Evolutionary conservation across 1,140 invertebrate genomes (phyloP).

Genomic region (Orussus abietinus): DNA sequence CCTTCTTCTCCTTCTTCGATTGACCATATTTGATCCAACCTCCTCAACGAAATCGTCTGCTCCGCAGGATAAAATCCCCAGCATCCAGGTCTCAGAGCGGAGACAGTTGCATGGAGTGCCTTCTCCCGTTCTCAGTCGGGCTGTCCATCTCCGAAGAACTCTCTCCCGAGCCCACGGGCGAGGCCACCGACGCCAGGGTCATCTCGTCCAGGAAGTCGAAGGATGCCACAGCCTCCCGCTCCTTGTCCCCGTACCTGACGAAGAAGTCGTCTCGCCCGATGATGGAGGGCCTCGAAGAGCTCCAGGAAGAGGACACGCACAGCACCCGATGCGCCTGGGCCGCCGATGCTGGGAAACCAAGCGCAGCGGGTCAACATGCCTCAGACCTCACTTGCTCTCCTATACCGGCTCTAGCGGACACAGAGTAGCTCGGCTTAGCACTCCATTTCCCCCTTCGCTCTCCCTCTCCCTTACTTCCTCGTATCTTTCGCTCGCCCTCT

Average conservation of each 20-base stretch:
- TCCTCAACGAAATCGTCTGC: too few relatives aligned
- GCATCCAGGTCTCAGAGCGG: too few relatives aligned
- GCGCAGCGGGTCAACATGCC: conserved; percentile 40
- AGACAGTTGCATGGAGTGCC: conserved; percentile 32
- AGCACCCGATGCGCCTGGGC: conserved; percentile 57
- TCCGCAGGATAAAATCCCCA: too few relatives aligned
- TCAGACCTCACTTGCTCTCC: conserved; percentile 34
- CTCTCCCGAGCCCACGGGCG: conserved; percentile 11
- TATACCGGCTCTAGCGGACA: conserved; percentile 41
- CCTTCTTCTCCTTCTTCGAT: too few relatives aligned
- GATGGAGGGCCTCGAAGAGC: conserved; percentile 60
- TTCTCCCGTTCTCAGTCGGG: conserved; percentile 17
- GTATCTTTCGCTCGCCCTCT: not conserved
- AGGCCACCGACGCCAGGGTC: conserved; percentile 39
- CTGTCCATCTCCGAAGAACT: conserved; percentile 17
- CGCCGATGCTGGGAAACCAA: conserved; percentile 58
- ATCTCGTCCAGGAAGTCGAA: conserved; percentile 76
- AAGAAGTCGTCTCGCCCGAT: conserved; percentile 71
- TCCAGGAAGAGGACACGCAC: conserved; percentile 52
- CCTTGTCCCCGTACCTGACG: conserved; percentile 72
- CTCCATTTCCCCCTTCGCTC: conserved; percentile 17
- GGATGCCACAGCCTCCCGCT: conserved; percentile 70
- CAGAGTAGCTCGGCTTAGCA: conserved; percentile 45
- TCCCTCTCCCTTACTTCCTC: conserved; percentile 5
- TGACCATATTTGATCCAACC: too few relatives aligned